A percentile compares a stretch with the other conserved stretches of the same genome.
Evolutionary conservation across 2,888 invertebrate species (phyloP).

Genomic region (Philhelius pedissequus): DNA sequence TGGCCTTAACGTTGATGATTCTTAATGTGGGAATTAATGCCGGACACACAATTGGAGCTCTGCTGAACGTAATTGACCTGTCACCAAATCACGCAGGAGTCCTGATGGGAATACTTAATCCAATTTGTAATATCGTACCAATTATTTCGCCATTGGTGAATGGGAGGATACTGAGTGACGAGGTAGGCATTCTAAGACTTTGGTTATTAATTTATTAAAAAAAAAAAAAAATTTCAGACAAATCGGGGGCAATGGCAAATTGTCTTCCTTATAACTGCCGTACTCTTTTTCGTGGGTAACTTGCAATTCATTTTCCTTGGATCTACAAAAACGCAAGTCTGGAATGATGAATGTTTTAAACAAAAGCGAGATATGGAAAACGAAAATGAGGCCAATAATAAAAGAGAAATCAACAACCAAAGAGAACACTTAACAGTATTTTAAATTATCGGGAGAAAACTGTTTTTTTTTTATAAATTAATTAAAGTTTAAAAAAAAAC

Average conservation of each 20-base stretch:
- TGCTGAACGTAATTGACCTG: constrained; percentile 82
- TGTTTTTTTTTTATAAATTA: too few relatives aligned
- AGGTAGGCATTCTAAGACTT: constrained; percentile 59
- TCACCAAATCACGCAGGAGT: constrained; percentile 84
- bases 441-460: not conserved
- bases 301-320: constrained; percentile 84
- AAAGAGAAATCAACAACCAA: not conserved
- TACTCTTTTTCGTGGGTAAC: constrained; percentile 83
- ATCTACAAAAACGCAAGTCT: constrained; percentile 82
- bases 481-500: too few relatives aligned
- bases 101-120: constrained; percentile 83
- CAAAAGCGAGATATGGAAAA: not conserved
- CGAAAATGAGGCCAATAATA: not conserved
- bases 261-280: constrained; percentile 85
- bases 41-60: constrained; percentile 78
- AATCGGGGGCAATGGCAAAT: constrained; percentile 83
- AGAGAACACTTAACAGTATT: not conserved
- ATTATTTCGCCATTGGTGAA: constrained; percentile 81
- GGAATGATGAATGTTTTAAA: constrained; percentile 81
- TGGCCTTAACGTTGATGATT: constrained; percentile 80
- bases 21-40: constrained; percentile 80
- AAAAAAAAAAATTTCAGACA: constrained; percentile 78
- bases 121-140: constrained; percentile 81
- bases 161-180: constrained; percentile 79
- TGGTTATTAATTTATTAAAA: constrained; percentile 37